phyloP scores from a whole-genome alignment of 2,888 invertebrate species.

The Scaptomyza polygonia region DNA sequence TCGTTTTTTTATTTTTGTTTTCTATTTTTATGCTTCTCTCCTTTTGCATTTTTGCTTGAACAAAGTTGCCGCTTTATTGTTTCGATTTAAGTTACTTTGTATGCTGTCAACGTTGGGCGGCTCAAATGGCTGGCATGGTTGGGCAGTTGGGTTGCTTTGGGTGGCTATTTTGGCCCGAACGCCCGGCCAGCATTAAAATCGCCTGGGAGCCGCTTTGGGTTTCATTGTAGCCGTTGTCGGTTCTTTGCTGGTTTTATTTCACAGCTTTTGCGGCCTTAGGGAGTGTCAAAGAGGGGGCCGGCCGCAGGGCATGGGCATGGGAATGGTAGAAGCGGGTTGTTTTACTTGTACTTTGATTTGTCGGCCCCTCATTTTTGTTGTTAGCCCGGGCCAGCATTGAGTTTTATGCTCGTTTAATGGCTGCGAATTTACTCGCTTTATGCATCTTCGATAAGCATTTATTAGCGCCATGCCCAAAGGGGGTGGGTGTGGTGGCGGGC shows the following conservation, averaged over 20 bases:
- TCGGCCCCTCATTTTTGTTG: slow-evolving; percentile 64
- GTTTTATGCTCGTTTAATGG: slow-evolving; percentile 81
- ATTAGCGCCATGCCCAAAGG: slow-evolving; percentile 66
- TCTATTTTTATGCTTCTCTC: slow-evolving; percentile 53
- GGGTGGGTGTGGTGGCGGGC: not conserved
- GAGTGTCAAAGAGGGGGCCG: slow-evolving; percentile 37
- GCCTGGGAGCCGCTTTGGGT: slow-evolving; percentile 79
- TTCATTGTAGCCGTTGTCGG: slow-evolving; percentile 70
- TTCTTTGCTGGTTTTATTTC: slow-evolving; percentile 76
- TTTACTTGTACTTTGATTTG: slow-evolving; percentile 77
- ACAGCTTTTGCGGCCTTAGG: slow-evolving; percentile 61
- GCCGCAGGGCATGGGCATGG: not conserved
- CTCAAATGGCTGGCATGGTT: slow-evolving; percentile 28
- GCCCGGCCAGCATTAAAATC: slow-evolving; percentile 76
- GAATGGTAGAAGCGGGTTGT: slow-evolving; percentile 23
- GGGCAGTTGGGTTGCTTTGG: slow-evolving; percentile 9
- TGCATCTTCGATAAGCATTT: slow-evolving; percentile 81
- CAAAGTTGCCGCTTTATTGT: slow-evolving; percentile 82
- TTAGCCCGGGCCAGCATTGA: slow-evolving; percentile 58
- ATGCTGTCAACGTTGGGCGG: slow-evolving; percentile 82
- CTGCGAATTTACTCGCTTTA: slow-evolving; percentile 81
- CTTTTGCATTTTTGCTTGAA: slow-evolving; percentile 68
- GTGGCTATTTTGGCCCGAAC: slow-evolving; percentile 42
- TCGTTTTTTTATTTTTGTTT: no score
- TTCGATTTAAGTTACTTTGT: slow-evolving; percentile 84